Base-by-base conservation (phyloP, 2,888 invertebrate genomes). In the Volucella zonaria region DNA sequence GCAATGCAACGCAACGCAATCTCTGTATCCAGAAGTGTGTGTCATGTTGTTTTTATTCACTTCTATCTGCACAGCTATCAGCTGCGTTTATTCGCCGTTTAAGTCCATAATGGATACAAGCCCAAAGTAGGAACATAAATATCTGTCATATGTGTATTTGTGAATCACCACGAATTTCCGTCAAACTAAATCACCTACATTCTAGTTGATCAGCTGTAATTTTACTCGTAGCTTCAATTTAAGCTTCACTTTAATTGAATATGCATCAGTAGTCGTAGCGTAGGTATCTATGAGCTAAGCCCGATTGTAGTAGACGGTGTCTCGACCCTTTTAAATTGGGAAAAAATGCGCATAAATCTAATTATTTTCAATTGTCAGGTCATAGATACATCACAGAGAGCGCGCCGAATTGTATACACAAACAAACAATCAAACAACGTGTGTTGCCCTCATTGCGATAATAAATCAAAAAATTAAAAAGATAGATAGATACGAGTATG, bases 161-260 rank as follows among this genome's bases (percentile, higher is more conserved):
- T 78, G 67, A 82, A 58, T 77, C 77, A 82, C 66, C 58, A 62
- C 14, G 70, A 45, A 74, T 75, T 82, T 82, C 82, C 82, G 82
- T 71, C 67, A 51, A 71, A 43, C 71, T 31, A 38, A 58, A 59
- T 78, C 67, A 68, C 68, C 78, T 68, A 74, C 68, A 68, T 43
- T 49, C 38, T 40, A 71, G 51, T 52, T 73, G 62, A 73, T 71
- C 71, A 14, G 38, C 45, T 11, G 45, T 49, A 31, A 6, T 31
- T 31, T 31, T 31, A n/a, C n/a, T n/a, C n/a, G n/a, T n/a, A 31
- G 31, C 31, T 31, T 31, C 31, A 31, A 31, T 31, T 31, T 31
- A 31, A 31, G 31, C 31, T 31, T 31, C 31, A 42, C 42, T 9
- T 68, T 73, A 67, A 82, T 56, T 73, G 9, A 64, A 61, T 76